These are phyloP conservation scores for Isurus oxyrinchus DNA, from an alignment of 2,113 vertebrate species.

Conservation along the genomic window DNA sequence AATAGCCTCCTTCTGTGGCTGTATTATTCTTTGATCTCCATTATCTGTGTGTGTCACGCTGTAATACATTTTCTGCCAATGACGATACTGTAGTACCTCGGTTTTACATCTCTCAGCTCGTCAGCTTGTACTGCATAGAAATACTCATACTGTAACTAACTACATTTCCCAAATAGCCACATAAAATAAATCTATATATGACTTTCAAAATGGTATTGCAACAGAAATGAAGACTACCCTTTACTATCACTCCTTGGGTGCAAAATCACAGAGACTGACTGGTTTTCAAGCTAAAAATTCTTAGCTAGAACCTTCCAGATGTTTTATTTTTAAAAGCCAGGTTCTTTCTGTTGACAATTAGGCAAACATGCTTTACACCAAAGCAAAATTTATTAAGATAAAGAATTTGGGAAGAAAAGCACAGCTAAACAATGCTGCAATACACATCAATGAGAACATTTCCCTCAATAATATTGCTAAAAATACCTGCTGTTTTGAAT, in stretches of 20 bases:
- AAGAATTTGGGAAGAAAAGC: not conserved
- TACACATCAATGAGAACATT: constrained; percentile 1
- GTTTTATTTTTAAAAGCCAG: not conserved
- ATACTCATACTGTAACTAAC: not conserved
- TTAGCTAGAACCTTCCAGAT: not conserved
- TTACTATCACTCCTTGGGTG: not conserved
- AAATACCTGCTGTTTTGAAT: not conserved
- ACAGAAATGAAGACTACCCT: not conserved
- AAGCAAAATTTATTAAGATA: not conserved
- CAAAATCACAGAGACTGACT: not conserved
- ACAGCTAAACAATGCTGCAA: not conserved
- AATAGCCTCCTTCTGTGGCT: not conserved
- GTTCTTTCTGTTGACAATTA: not conserved
- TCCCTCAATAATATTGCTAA: not conserved
- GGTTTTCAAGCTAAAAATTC: not conserved
- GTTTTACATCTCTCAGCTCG: not conserved
- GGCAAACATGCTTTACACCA: not conserved
- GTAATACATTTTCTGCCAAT: not conserved
- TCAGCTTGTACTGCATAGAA: not conserved
- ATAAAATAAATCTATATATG: not conserved
- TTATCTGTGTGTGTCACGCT: not conserved
- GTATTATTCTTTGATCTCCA: not conserved
- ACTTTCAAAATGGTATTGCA: not conserved
- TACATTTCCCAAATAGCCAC: not conserved
- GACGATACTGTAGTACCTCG: not conserved